Conservation (phyloP, 2,113 vertebrate genomes). For the Mus spicilegus region DNA sequence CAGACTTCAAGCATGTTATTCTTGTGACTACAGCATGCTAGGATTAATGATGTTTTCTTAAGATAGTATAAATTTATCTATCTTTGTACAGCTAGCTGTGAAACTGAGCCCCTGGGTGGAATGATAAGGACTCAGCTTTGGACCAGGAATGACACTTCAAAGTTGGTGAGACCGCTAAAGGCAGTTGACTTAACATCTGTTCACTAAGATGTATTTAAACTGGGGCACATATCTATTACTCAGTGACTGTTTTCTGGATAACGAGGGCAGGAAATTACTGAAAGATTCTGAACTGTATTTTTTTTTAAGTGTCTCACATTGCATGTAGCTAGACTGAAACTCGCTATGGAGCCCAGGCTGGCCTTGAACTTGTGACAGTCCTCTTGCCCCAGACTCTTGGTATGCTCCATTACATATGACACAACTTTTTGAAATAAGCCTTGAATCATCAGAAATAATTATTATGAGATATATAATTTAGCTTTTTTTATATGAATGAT, state of each 20-base stretch:
- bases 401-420: neutral
- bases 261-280: neutral
- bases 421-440: neutral
- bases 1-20: neutral
- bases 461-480: slow-evolving; percentile 7
- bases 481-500: slow-evolving; percentile 40
- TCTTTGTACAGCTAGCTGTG: neutral
- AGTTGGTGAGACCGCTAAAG: neutral
- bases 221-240: neutral
- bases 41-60: neutral
- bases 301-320: neutral
- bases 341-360: neutral
- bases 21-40: slow-evolving; percentile 34
- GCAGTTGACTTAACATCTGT: neutral
- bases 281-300: neutral
- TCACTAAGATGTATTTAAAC: neutral
- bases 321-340: neutral
- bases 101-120: neutral
- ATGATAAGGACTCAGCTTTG: neutral
- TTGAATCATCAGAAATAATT: slow-evolving; percentile 49
- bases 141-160: neutral
- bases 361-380: neutral
- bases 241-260: neutral
- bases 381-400: neutral
- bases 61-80: neutral